These are phyloP conservation scores for Akabosia matsudoensis DNA, from an alignment of 1,140 invertebrate genomes.

Conservation along the genomic window DNA sequence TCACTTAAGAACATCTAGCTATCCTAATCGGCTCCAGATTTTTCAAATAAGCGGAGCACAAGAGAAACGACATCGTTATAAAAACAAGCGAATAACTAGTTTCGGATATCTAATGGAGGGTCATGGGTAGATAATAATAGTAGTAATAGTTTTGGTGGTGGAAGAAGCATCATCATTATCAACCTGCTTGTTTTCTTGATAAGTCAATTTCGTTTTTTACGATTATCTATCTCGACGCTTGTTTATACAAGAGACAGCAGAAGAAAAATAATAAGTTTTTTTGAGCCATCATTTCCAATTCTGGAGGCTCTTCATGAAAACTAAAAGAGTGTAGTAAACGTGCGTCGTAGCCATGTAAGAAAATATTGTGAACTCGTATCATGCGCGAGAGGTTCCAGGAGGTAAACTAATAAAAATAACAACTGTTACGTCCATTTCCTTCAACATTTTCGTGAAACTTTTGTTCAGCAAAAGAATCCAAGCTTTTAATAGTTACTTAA, in stretches of 20 bases:
- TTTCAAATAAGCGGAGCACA: neutral
- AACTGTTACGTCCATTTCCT: neutral
- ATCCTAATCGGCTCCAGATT: neutral
- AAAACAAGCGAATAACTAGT: conserved; percentile 10
- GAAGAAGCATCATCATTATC: neutral
- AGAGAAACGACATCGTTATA: neutral
- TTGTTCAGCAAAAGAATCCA: neutral
- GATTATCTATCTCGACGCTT: conserved; percentile 17
- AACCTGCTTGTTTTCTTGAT: conserved; percentile 18
- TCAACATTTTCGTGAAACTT: neutral
- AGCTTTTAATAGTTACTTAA: neutral
- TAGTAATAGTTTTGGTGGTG: neutral
- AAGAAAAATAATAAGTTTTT: too few relatives aligned
- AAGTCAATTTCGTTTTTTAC: conserved; percentile 22
- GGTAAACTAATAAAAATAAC: neutral
- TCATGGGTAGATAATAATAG: conserved; percentile 1
- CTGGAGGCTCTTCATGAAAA: neutral
- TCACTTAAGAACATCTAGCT: neutral
- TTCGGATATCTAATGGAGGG: conserved; percentile 11
- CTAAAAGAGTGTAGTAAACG: conserved; percentile 8
- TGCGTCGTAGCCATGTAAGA: neutral
- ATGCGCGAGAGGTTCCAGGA: conserved; percentile 17
- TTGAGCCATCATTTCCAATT: too few relatives aligned
- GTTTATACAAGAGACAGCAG: neutral
- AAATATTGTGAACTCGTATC: neutral